Percentiles rank a stretch among this genome's conserved stretches.
Evolutionary conservation across 2,113 vertebrate genomes (phyloP).

Genomic region (Odontesthes bonariensis): DNA sequence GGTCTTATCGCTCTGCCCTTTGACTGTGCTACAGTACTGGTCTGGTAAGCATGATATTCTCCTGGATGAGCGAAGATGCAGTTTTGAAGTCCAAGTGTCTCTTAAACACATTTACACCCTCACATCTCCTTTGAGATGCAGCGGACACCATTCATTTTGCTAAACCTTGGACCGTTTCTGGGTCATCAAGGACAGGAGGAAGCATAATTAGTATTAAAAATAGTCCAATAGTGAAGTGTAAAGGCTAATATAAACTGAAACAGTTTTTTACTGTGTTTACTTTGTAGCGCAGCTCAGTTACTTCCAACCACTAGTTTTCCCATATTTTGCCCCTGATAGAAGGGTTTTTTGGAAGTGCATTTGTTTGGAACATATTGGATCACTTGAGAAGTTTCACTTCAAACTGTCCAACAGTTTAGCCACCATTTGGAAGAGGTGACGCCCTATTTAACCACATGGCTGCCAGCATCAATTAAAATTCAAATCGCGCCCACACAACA

Average conservation of each 20-base stretch:
- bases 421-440: conserved; percentile 29
- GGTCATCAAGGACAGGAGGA: conserved; percentile 3
- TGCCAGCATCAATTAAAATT: conserved; percentile 46
- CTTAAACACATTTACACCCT: no score
- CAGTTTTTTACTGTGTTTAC: not conserved
- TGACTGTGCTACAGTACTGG: not conserved
- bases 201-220: not conserved
- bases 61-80: not conserved
- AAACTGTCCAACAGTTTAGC: not conserved
- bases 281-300: not conserved
- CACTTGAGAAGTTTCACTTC: not conserved
- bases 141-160: not conserved
- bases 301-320: not conserved
- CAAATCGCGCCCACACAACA: conserved; percentile 40
- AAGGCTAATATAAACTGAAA: not conserved
- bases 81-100: not conserved
- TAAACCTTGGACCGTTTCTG: not conserved
- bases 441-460: conserved; percentile 22
- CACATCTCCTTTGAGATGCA: not conserved
- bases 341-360: not conserved
- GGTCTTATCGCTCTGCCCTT: no score
- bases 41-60: conserved; percentile 13
- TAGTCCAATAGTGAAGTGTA: not conserved
- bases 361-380: not conserved
- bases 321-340: no score